Base-by-base conservation (phyloP, 2,888 invertebrate genomes). In the Osedax fenrisi region DNA sequence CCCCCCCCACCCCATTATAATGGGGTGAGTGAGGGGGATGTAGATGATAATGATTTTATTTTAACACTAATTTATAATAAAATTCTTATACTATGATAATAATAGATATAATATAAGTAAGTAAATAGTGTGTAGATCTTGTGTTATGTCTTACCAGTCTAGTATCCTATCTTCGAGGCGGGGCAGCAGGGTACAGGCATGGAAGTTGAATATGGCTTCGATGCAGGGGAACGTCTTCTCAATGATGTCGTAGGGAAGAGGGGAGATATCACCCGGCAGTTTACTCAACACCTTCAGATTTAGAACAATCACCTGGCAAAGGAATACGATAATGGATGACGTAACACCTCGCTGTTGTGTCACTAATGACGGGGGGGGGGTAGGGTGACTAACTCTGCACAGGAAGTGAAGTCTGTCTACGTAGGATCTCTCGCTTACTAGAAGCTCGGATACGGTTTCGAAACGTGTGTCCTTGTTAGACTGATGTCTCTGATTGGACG, bases 191-290 rank as follows among this genome's bases (percentile, higher is more conserved):
- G 25, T 68, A 17, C 68, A 68, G 3, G 68, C 68, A 27, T 68
- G 68, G 26, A 68, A 68, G 68, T n/a, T 68, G 68, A 68, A 68
- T 3, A 68, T 68, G n/a, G 68, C 26, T 25, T 68, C 68, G 25
- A 68, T 68, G 68, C 68, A 26, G 2, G 68, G 68, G 68, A 68
- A 68, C 68, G 27, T 17, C 68, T 68, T 25, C 27, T 68, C 68
- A 21, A 68, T 68, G 26, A 27, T 68, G 0, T 25, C 68, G 1
- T 25, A 27, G 21, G 68, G 68, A 13, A 68, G 3, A 22, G 68
- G 13, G 25, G 25, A 22, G 26, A 68, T 27, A 26, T 68, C 68
- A 41, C 17, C 41, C 26, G 25, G 68, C 27, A 68, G 26, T 27
- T 68, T 68, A 27, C 68, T 68, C 26, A 68, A 26, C 27, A 68